phyloP scores from a whole-genome alignment of 2,113 vertebrate species.

The Gopherus flavomarginatus region DNA sequence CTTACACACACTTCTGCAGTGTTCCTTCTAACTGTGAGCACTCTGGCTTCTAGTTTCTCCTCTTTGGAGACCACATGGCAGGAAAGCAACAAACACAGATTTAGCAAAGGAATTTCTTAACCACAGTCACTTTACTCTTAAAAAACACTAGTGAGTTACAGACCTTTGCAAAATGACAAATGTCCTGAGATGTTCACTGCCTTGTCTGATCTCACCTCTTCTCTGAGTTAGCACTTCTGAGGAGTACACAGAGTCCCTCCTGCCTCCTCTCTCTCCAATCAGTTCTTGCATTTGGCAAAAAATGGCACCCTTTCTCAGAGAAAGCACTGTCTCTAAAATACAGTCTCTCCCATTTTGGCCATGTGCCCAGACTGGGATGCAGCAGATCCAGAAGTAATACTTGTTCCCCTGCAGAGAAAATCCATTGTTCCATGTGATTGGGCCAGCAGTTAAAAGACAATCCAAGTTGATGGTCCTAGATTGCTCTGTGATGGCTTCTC shows the following conservation, averaged over 20 bases:
- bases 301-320: not conserved
- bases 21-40: accelerated
- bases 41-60: not conserved
- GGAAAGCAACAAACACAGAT: accelerated
- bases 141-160: not conserved
- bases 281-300: accelerated
- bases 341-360: not conserved
- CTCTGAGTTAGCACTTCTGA: not conserved
- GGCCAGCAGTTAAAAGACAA: not conserved
- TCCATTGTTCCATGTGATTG: not conserved
- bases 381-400: not conserved
- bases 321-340: not conserved
- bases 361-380: not conserved
- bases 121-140: not conserved
- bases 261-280: not conserved
- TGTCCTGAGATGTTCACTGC: not conserved
- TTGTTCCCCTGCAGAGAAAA: not conserved
- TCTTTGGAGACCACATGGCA: accelerated
- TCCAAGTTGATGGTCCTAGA: not conserved
- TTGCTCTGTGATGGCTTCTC: not conserved
- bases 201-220: not conserved
- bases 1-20: not conserved
- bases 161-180: not conserved
- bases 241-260: not conserved
- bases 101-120: not conserved